phyloP scores from a whole-genome alignment of 2,888 invertebrate species.

The Dascillus cervinus region DNA sequence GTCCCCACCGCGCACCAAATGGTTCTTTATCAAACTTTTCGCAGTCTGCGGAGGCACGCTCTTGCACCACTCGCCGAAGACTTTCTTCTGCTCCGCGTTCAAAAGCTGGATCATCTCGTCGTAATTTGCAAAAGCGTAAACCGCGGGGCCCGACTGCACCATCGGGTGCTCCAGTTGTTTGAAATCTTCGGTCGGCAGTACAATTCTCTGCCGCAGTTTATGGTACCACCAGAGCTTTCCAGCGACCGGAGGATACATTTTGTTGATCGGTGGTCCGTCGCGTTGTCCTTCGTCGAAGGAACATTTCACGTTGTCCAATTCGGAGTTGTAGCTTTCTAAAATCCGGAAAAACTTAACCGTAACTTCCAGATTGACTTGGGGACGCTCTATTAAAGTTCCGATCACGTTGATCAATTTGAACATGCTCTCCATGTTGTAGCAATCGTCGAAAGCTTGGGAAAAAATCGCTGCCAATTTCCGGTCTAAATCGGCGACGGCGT shows the following conservation, averaged over 20 bases:
- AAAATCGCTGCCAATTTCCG: constrained; percentile 71
- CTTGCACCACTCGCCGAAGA: constrained; percentile 63
- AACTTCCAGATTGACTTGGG: constrained; percentile 64
- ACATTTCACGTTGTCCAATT: constrained; percentile 59
- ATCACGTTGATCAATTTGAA: constrained; percentile 48
- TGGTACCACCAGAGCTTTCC: constrained; percentile 62
- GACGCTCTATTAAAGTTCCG: constrained; percentile 66
- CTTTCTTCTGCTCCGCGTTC: constrained; percentile 51
- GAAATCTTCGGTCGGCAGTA: constrained; percentile 53
- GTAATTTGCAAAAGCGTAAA: constrained; percentile 51
- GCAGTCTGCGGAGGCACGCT: constrained; percentile 59
- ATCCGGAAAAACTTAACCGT: constrained; percentile 58
- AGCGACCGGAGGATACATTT: constrained; percentile 67
- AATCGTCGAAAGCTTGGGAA: constrained; percentile 74
- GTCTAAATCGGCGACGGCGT: constrained; percentile 63
- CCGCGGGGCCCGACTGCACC: constrained; percentile 46
- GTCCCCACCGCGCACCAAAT: constrained; percentile 48
- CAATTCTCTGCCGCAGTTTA: constrained; percentile 55
- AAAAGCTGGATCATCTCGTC: constrained; percentile 61
- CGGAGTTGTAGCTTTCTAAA: constrained; percentile 56
- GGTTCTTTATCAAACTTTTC: constrained; percentile 52
- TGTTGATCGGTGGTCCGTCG: constrained; percentile 49
- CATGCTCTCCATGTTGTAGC: constrained; percentile 55
- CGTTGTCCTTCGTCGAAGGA: constrained; percentile 52
- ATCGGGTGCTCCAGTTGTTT: constrained; percentile 59